A percentile compares a stretch with the other conserved stretches of the same genome.
These are phyloP conservation scores for Alviniconcha strummeri DNA, from an alignment of 2,888 invertebrate genomes.

Conservation along the genomic window DNA sequence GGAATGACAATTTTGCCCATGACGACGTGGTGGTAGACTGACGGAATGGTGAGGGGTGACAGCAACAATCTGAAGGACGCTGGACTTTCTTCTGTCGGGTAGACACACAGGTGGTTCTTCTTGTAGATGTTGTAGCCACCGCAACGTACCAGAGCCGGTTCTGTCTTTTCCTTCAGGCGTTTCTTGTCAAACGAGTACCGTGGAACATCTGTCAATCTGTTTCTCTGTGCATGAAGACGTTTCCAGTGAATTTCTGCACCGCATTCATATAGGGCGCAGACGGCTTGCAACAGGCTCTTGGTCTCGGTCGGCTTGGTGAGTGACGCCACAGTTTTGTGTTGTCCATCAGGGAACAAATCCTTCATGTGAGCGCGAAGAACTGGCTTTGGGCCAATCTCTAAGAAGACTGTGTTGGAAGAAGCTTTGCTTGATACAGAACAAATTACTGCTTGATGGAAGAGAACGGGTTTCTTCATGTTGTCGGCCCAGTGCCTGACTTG, in stretches of 20 bases:
- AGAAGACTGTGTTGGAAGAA: constrained; percentile 43
- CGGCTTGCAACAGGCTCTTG: constrained; percentile 36
- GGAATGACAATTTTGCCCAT: constrained; percentile 31
- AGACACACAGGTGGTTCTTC: constrained; percentile 29
- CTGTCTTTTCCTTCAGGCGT: constrained; percentile 25
- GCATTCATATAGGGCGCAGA: constrained; percentile 38
- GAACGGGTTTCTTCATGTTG: constrained; percentile 55
- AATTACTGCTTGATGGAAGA: constrained; percentile 47
- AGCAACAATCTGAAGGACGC: constrained; percentile 27
- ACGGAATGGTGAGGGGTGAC: constrained; percentile 26
- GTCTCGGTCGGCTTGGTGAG: constrained; percentile 41
- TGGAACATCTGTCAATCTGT: constrained; percentile 42
- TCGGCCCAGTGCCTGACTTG: constrained; percentile 54
- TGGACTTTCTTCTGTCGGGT: not conserved
- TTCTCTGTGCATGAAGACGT: constrained; percentile 25
- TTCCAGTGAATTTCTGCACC: constrained; percentile 37
- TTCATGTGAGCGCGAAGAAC: constrained; percentile 48
- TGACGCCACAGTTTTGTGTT: constrained; percentile 32
- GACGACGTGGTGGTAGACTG: constrained; percentile 49
- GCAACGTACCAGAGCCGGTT: constrained; percentile 22
- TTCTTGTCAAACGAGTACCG: constrained; percentile 46
- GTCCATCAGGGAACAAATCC: constrained; percentile 39
- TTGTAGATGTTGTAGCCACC: constrained; percentile 28
- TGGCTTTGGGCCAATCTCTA: constrained; percentile 62
- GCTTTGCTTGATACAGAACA: constrained; percentile 13